phyloP scores from a whole-genome alignment of 2,797 vertebrate genomes.

The Darevskia mixta region DNA sequence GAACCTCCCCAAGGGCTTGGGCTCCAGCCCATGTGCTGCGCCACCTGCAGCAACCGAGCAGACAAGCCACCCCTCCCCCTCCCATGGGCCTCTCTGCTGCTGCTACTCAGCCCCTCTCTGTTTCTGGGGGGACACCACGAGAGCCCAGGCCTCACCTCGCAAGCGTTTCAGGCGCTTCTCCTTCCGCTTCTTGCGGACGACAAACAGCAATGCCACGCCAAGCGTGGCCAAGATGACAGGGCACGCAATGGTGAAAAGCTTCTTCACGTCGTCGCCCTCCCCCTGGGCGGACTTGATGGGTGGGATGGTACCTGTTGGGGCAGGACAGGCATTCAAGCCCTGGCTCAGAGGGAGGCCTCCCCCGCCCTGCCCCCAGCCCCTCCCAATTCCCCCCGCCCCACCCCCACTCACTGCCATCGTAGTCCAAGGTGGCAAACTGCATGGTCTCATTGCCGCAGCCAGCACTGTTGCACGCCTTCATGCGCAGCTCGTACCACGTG shows the following conservation, averaged over 20 bases:
- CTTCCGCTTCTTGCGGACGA: conserved; percentile 97
- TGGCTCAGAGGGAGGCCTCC: background rate
- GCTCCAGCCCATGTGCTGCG: too few relatives aligned
- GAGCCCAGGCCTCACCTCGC: conserved; percentile 83
- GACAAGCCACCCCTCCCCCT: too few relatives aligned
- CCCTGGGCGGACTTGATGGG: conserved; percentile 96
- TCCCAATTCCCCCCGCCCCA: fast-evolving
- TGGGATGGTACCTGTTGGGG: conserved; percentile 90
- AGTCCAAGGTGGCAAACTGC: conserved; percentile 96
- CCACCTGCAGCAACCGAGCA: too few relatives aligned
- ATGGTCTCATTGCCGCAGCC: conserved; percentile 96
- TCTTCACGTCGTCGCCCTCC: conserved; percentile 95
- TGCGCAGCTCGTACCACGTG: conserved; percentile 98
- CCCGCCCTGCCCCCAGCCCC: too few relatives aligned
- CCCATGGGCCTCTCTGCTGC: background rate
- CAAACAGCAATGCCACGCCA: conserved; percentile 92
- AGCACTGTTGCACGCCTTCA: conserved; percentile 98
- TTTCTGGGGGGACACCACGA: too few relatives aligned
- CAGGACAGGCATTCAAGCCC: background rate
- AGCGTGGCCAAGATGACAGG: conserved; percentile 95
- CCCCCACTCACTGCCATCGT: conserved; percentile 93
- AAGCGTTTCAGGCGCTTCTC: conserved; percentile 96
- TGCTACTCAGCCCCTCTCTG: background rate
- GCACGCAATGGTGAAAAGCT: conserved; percentile 96
- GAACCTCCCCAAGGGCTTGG: too few relatives aligned